Evolutionary conservation across 1,140 invertebrate species (phyloP), one percentile per base, ranked within the genome.

Genomic region (Aradophagus sp.): DNA sequence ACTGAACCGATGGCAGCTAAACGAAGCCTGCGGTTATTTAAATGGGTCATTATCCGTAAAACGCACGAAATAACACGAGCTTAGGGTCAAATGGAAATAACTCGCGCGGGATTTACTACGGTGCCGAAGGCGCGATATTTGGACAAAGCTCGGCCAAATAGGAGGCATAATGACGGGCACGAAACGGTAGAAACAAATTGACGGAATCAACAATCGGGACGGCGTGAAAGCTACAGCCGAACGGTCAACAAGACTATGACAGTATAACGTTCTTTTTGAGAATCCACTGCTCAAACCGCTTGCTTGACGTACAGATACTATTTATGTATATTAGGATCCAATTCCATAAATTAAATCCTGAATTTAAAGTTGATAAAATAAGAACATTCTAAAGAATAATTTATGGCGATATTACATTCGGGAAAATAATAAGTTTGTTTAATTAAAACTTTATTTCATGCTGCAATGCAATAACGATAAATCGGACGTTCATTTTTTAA

Each of bases 171-270:
- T 27, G 45, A 5, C 42, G 34, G 36, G 67, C 44, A 71, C 72
- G 50, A 67, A 66, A 52, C 73, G n/a, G 47, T 68, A 59, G 67
- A 70, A 70, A 73, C 63, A 71, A 78, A 76, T 73, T 76, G 68
- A 73, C 65, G 73, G 61, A n/a, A n/a, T n/a, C n/a, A n/a, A n/a
- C n/a, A 35, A 44, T 55, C 39, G 38, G 29, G 20, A 31, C 17
- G 23, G 36, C 32, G 45, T 68, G 36, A 62, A 58, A 44, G 58
- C 47, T 35, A 72, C 38, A 44, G 35, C 39, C 52, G 52, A 59
- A 56, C 42, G 16, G 59, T 16, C 10, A 52, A 59, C 52, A 50
- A 58, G 67, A 47, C 39, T 52, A 38, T 16, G 15, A 39, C 47
- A 36, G 38, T 67, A 47, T 58, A 26, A 41, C 41, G 63, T n/a